phyloP scores from a whole-genome alignment of 2,113 vertebrate species.

The Tragulus kanchil region DNA sequence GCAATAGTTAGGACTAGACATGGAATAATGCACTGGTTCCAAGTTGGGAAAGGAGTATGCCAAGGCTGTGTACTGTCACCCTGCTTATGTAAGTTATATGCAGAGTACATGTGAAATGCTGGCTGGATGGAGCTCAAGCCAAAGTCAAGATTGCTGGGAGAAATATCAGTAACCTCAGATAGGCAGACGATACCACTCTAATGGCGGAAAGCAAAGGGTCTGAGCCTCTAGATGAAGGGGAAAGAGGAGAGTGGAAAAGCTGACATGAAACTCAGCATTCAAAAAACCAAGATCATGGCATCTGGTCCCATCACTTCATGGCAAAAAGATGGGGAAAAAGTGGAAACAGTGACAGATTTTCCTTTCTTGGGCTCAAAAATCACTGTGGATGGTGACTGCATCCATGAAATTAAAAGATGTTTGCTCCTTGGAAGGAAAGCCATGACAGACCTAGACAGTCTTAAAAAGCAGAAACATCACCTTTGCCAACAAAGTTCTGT shows the following conservation, averaged over 20 bases:
- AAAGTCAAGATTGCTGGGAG: not conserved
- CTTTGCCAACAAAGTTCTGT: not conserved
- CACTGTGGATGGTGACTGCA: not conserved
- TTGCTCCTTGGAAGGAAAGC: not conserved
- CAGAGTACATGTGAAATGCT: not conserved
- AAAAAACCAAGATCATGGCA: not conserved
- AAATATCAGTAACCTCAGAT: not conserved
- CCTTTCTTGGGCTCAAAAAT: not conserved
- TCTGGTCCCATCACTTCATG: not conserved
- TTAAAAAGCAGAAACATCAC: not conserved
- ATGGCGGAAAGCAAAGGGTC: not conserved
- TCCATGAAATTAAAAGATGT: not conserved
- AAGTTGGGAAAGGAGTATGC: not conserved
- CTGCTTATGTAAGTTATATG: not conserved
- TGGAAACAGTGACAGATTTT: not conserved
- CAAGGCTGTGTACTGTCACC: not conserved
- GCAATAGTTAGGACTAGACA: not conserved
- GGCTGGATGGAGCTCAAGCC: not conserved
- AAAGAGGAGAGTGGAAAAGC: not conserved
- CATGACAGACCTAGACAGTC: not conserved
- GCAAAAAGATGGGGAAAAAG: not conserved
- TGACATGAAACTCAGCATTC: not conserved
- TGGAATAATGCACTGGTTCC: not conserved
- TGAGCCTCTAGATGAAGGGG: not conserved
- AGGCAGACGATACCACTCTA: not conserved